Base-by-base conservation (phyloP, 2,888 invertebrate species). In the Macroteleia sp. region DNA sequence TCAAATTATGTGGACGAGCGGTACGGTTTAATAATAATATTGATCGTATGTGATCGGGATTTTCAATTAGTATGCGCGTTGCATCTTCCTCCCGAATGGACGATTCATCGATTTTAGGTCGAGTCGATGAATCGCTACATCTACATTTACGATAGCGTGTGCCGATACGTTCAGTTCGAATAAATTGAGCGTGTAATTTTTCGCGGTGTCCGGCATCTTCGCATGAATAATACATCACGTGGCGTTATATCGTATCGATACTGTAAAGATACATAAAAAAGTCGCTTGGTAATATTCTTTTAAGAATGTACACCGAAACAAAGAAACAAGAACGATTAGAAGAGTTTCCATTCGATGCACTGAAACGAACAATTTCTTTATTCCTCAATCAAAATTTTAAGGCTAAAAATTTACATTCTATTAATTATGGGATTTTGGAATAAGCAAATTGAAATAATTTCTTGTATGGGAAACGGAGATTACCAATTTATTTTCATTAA, bases 41-140 rank as follows among this genome's bases (percentile, higher is more conserved):
- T 64, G 44, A 28, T 41, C 48, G 57, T 48, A 52, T 52, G 20
- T 20, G 34, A 52, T 32, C 48, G 48, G 30, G 48, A 30, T 62
- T 54, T 62, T 62, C 56, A 71, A 71, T 73, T 64, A 64, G 42
- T 64, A 73, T 73, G 56, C 73, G 41, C 25, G 57, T 32, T 28
- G 73, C 56, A 22, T 54, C 36, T 61, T 52, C 42, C 44, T 20
- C 46, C 17, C 54, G 41, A 48, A 39, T 36, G 46, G 34, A 48
- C 56, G 48, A 57, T 57, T 48, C 67, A 70, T 70, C 70, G 70
- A 70, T 70, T 70, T 61, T 61, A 9, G 12, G 10, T 5, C 28
- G 17, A 19, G 59, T 48, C 56, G 48, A 56, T 67, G 34, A 22
- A 42, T 56, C 28, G 56, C 30, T 10, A 17, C 16, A 3, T 19